Conservation (phyloP, 2,888 invertebrate genomes). For the Drosophila greeni region DNA sequence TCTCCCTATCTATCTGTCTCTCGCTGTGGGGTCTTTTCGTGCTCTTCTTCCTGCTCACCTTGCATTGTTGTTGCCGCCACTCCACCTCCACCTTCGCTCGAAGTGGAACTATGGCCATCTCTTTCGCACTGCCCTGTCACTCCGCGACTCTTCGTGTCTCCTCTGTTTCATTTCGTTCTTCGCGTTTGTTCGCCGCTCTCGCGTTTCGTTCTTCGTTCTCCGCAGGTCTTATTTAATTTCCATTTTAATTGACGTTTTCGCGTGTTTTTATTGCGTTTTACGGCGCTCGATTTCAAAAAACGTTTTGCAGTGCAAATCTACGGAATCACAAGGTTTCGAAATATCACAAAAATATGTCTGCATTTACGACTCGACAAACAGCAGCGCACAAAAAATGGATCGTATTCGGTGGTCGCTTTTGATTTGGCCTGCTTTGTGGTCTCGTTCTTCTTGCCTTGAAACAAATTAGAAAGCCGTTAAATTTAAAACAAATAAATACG, state of each 20-base stretch:
- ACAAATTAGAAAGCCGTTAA: slow-evolving; percentile 63
- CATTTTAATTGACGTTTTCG: slow-evolving; percentile 31
- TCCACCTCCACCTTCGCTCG: slow-evolving; percentile 36
- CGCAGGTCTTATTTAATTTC: slow-evolving; percentile 27
- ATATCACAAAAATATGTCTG: slow-evolving; percentile 32
- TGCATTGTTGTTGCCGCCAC: slow-evolving; percentile 24
- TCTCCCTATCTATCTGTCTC: background rate
- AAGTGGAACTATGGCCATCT: slow-evolving; percentile 14
- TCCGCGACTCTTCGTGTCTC: slow-evolving; percentile 1
- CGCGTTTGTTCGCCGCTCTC: slow-evolving; percentile 15
- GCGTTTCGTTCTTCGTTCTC: slow-evolving; percentile 27
- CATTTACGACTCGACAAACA: slow-evolving; percentile 40
- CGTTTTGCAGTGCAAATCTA: slow-evolving; percentile 25
- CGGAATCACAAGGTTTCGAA: slow-evolving; percentile 25
- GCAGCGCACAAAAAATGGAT: slow-evolving; percentile 30
- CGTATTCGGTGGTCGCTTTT: slow-evolving; percentile 44
- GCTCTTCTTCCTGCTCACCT: slow-evolving; percentile 20
- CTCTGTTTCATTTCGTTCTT: slow-evolving; percentile 15
- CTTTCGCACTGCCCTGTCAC: slow-evolving; percentile 7
- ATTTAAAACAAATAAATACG: slow-evolving; percentile 66
- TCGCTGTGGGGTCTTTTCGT: slow-evolving; percentile 31
- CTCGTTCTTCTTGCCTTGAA: slow-evolving; percentile 55
- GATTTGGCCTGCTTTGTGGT: slow-evolving; percentile 36
- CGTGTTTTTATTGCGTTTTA: slow-evolving; percentile 36
- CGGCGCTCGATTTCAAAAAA: slow-evolving; percentile 9